Evolutionary conservation across 1,140 invertebrate genomes (phyloP), one percentile per base, ranked within the genome.

Genomic region (Trichoplusia ni): DNA sequence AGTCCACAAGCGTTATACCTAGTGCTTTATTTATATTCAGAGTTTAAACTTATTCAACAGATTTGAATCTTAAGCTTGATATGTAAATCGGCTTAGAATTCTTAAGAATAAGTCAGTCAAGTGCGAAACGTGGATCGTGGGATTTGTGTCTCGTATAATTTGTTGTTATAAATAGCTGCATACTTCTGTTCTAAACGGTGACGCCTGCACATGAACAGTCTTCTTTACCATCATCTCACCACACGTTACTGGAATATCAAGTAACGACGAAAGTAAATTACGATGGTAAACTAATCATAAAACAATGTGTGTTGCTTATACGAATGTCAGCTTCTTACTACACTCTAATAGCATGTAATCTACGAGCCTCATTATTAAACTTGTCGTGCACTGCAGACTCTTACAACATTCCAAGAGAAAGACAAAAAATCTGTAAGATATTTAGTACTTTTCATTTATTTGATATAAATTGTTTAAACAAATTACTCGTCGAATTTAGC

Each of bases 1-100:
- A 70, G 64, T 69, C 68, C 38, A 23, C 19, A 9, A 56, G 53
- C 71, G 71, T 71, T 47, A 64, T 54, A 53, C 46, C 54, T 58
- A 67, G 64, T 56, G 44, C 35, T 64, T 68, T 68, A 70, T 75
- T 75, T 69, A 68, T 64, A 75, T 72, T 75, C 73, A 75, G 63
- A 35, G 63, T 58, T 63, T 72, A 64, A 68, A 72, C 66, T 69
- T 71, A 71, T 71, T 71, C 69, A 71, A 47, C 31, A 72, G 67
- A 69, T 72, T 67, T 69, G 66, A 71, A 69, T 75, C 65, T 71
- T 71, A 63, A 71, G 59, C 62, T 66, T 58, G 56, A 53, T 54
- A 72, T 73, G 71, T 64, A 73, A 76, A 73, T 76, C 37, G 56
- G 63, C 31, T 69, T 69, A 60, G 53, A 71, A 70, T 73, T 73